Evolutionary conservation across 2,888 invertebrate species (phyloP).

Genomic region (Palloptera scutellata): DNA sequence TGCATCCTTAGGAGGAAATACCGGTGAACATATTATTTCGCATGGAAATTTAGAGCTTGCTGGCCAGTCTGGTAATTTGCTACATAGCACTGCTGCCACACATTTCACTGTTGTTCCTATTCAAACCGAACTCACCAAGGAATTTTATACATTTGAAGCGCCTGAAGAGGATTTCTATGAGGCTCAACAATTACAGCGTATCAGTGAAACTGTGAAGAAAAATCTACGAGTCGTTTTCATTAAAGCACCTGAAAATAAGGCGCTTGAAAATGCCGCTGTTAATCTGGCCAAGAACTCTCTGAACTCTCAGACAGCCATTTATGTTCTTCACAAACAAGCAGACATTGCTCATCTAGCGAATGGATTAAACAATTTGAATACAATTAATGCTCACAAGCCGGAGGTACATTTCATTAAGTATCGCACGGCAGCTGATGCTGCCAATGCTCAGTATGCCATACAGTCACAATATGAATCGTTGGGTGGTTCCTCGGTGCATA

Average conservation of each 20-base stretch:
- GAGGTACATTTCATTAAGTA: constrained; percentile 57
- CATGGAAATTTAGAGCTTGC: not conserved
- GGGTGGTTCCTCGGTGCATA: constrained; percentile 45
- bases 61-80: constrained; percentile 39
- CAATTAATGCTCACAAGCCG: constrained; percentile 46
- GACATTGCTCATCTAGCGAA: constrained; percentile 50
- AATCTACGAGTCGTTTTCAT: constrained; percentile 54
- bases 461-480: constrained; percentile 52
- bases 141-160: constrained; percentile 51
- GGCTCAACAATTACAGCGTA: constrained; percentile 40
- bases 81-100: constrained; percentile 35
- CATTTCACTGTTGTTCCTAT: constrained; percentile 34
- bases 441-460: constrained; percentile 51
- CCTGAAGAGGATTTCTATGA: constrained; percentile 53
- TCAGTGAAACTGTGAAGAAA: constrained; percentile 48
- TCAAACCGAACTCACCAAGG: constrained; percentile 47
- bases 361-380: constrained; percentile 50
- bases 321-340: constrained; percentile 52
- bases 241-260: constrained; percentile 54
- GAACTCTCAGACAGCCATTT: constrained; percentile 54
- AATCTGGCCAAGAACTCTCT: constrained; percentile 54
- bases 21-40: not conserved
- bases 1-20: not conserved
- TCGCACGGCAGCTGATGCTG: constrained; percentile 53
- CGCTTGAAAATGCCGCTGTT: constrained; percentile 51